phyloP scores from a whole-genome alignment of 2,113 vertebrate genomes.

The Alethe diademata region DNA sequence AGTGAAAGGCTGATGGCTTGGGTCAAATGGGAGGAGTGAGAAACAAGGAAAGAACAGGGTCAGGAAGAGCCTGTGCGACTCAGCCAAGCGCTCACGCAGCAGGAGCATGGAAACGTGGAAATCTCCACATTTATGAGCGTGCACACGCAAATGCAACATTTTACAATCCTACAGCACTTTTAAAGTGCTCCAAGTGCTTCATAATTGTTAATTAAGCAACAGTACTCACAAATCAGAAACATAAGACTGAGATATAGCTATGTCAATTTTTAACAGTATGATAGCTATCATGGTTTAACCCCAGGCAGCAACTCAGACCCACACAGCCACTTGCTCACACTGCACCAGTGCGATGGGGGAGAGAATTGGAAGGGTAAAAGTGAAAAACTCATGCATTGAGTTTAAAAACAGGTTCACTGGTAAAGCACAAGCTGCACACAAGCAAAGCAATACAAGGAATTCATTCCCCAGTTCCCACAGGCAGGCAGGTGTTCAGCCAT shows the following conservation, averaged over 20 bases:
- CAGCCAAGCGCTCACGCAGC: accelerated
- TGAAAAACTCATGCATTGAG: neutral
- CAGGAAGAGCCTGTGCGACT: neutral
- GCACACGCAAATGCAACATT: neutral
- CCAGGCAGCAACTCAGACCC: neutral
- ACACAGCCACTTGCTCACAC: neutral
- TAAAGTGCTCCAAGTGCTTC: neutral
- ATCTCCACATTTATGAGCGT: accelerated
- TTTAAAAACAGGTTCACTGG: neutral
- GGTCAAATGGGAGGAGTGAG: neutral
- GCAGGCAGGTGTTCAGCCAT: neutral
- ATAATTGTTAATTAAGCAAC: neutral
- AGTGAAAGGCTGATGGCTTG: neutral
- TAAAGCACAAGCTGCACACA: neutral
- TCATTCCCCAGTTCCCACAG: neutral
- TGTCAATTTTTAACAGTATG: neutral
- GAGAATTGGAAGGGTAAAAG: neutral
- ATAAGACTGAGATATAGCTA: neutral
- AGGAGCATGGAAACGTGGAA: neutral
- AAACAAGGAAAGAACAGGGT: neutral
- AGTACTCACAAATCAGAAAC: neutral
- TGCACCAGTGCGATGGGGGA: accelerated
- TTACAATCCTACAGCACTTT: neutral
- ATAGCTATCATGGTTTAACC: neutral
- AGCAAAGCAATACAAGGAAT: neutral